Evolutionary conservation across 2,888 invertebrate genomes (phyloP), one percentile per base, ranked within the genome.

Genomic region (Melanchra persicariae): DNA sequence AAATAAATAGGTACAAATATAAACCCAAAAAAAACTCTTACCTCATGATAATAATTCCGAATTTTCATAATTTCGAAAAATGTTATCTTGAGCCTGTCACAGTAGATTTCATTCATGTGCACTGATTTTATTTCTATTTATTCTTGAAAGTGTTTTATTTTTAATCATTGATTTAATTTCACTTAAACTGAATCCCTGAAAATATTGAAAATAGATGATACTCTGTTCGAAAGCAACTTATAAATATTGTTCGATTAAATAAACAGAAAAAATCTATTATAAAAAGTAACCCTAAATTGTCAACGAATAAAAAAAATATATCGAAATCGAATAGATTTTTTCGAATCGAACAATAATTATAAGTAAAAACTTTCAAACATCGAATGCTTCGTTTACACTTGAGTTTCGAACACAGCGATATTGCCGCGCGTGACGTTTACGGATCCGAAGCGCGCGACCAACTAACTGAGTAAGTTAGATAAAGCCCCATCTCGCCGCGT

Each of bases 11-110:
- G 2, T 12, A 1, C n/a, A 66, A 57, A 68, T 19, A 59, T 61
- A 49, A 40, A n/a, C 43, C 37, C 55, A 52, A 52, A 60, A 40
- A 70, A 5, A 17, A 60, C 26, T 12, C 94, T 92, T 85, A 96
- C 95, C 95, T 95, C 93, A 88, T 91, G 90, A 85, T 94, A 95
- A 86, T 89, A 95, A 88, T 90, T 93, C 90, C 93, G 90, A 85
- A 95, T 94, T 95, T 95, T 96, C 95, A 96, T 96, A 92, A 93
- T 95, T 92, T 90, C 88, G 67, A 89, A 82, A 79, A 88, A 88
- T 62, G 88, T 83, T 70, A 85, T 82, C 74, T 88, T 85, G 77
- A 89, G 81, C 80, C 87, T 89, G 65, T 89, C 90, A 90, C 91
- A 85, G 78, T 86, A 88, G 73, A 77, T 86, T 87, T 89, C 90